phyloP scores from a whole-genome alignment of 2,797 vertebrate genomes.

The Australoheros facetus region DNA sequence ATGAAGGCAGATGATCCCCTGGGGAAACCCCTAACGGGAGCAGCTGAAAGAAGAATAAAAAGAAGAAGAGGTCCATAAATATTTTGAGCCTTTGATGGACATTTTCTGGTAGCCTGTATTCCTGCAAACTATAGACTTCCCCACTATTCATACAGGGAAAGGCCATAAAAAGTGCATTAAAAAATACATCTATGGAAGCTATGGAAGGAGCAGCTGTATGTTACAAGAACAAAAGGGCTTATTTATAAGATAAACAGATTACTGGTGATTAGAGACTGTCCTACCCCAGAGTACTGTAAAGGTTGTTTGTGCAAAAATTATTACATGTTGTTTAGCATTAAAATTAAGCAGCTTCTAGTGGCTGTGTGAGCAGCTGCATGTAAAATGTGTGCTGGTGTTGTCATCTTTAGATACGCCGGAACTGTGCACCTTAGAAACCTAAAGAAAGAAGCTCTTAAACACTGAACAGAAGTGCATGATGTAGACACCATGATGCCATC shows the following conservation, averaged over 20 bases:
- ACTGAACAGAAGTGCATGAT: rapidly evolving
- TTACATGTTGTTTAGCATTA: background rate
- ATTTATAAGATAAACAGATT: background rate
- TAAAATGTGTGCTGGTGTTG: background rate
- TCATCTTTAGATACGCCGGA: background rate
- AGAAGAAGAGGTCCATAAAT: background rate
- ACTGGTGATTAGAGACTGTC: no score
- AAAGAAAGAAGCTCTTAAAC: background rate
- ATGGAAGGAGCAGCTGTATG: background rate
- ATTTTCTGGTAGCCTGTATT: background rate
- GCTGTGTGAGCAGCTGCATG: background rate
- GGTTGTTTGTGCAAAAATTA: no score
- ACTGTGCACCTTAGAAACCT: background rate
- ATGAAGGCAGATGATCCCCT: background rate
- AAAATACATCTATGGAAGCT: background rate
- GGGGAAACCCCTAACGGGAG: background rate
- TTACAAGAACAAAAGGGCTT: background rate
- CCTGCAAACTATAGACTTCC: background rate
- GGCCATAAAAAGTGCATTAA: background rate
- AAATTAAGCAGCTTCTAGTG: background rate
- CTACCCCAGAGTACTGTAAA: no score
- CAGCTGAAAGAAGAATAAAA: background rate
- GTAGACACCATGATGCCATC: background rate
- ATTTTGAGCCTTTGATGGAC: background rate
- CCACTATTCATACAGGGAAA: background rate